Conservation (phyloP, 2,113 vertebrate genomes). For the Trinectes maculatus region DNA sequence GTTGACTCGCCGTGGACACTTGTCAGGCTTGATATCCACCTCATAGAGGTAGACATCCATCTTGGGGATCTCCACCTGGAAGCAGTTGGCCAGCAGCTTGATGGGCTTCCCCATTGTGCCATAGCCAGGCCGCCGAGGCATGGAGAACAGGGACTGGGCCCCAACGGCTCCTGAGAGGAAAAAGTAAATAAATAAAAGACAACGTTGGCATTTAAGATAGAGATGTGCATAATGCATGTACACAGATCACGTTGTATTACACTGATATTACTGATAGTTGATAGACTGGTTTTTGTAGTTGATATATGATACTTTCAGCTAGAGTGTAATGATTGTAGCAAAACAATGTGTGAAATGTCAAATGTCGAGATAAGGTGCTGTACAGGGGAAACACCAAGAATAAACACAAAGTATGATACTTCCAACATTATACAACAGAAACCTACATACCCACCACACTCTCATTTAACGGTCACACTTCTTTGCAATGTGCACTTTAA, state of each 20-base stretch:
- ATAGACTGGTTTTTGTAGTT: background rate
- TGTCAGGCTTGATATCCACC: slow-evolving; percentile 99
- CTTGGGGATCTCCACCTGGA: slow-evolving; percentile 99
- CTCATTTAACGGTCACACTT: background rate
- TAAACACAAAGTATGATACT: slow-evolving; percentile 3
- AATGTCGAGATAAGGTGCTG: slow-evolving; percentile 20
- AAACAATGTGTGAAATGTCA: slow-evolving; percentile 5
- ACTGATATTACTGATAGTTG: background rate
- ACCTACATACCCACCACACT: background rate
- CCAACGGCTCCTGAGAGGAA: slow-evolving; percentile 89
- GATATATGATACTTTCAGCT: background rate
- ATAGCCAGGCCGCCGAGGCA: slow-evolving; percentile 98
- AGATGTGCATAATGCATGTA: background rate
- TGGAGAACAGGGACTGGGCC: slow-evolving; percentile 98
- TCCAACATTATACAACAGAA: background rate
- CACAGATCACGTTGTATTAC: background rate
- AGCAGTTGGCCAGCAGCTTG: slow-evolving; percentile 99
- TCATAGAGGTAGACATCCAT: slow-evolving; percentile 99
- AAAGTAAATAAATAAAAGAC: background rate
- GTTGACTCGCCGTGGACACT: slow-evolving; percentile 98
- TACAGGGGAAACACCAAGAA: slow-evolving; percentile 1
- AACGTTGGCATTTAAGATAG: background rate
- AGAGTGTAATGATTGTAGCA: background rate
- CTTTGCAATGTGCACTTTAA: background rate
- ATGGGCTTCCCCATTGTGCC: slow-evolving; percentile 99